Evolutionary conservation across 2,797 vertebrate genomes (phyloP), one percentile per base, ranked within the genome.

Genomic region (Dermochelys coriacea): DNA sequence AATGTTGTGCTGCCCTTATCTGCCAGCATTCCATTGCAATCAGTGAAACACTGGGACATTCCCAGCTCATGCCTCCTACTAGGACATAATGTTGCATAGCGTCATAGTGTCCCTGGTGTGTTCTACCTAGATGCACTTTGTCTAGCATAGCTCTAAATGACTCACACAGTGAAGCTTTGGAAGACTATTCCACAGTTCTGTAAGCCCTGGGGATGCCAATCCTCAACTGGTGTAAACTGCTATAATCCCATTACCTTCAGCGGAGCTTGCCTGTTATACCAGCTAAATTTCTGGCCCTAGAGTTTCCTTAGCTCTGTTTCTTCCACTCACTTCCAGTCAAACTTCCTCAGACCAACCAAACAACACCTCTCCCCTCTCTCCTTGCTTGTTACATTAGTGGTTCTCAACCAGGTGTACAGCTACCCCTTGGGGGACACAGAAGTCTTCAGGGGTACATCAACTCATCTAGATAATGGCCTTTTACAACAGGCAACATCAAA

Each of bases 21-120:
- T 89, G 83, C 85, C 87, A 89, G 85, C 6, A 19, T 47, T 90
- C 86, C 29, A 47, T 23, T 14, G 88, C 55, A 80, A 54, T 85
- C 80, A 84, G 89, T 78, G 59, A 57, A 29, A 27, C 10, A 45
- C 45, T 47, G 54, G 7, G 45, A 79, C 52, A 8, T 79, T 10
- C 85, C 57, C 51, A 77, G 93, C 94, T 85, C 87, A 91, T 92
- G 94, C 86, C 59, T 86, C 11, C 59, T 61, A 83, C 8, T 37
- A 81, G 92, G 91, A 41, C 29, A 75, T 61, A 21, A 5, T 49
- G 45, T 64, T 47, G 81, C 2, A 1, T 1, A 2, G 1, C 31
- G 59, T 37, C 0, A 0, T 0, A 11, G 68, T 34, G 64, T 37
- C n/a, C n/a, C 4, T 15, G 68, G 29, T 51, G 50, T 78, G 84